phyloP scores from a whole-genome alignment of 2,797 vertebrate species.

The Lagorchestes hirsutus region DNA sequence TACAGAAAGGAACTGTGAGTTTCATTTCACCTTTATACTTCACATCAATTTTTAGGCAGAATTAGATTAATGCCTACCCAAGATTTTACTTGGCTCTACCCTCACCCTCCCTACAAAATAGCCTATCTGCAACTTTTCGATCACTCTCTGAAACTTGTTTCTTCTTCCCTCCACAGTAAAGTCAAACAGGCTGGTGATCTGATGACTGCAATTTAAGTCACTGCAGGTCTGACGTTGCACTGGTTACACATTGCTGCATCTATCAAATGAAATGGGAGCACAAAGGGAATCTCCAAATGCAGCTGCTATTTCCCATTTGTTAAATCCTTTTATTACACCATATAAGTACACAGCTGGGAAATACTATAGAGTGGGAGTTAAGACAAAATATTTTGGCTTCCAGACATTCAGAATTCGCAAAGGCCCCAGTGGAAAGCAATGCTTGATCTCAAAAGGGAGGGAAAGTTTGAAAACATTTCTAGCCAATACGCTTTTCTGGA shows the following conservation, averaged over 20 bases:
- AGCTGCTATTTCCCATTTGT: constrained; percentile 89
- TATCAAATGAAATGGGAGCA: constrained; percentile 85
- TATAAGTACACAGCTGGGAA: constrained; percentile 89
- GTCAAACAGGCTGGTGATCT: constrained; percentile 77
- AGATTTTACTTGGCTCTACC: constrained; percentile 33
- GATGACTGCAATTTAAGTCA: constrained; percentile 81
- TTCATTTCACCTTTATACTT: constrained; percentile 48
- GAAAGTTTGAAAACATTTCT: constrained; percentile 87
- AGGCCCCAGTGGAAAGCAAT: constrained; percentile 85
- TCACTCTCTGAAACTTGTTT: constrained; percentile 64
- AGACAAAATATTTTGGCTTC: constrained; percentile 90
- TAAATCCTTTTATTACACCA: constrained; percentile 88
- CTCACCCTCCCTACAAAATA: constrained; percentile 8
- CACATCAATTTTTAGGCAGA: constrained; percentile 51
- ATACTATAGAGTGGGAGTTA: constrained; percentile 87
- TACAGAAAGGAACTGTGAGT: constrained; percentile 28
- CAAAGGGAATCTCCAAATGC: constrained; percentile 88
- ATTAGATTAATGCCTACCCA: constrained; percentile 45
- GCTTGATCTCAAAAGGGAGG: constrained; percentile 85
- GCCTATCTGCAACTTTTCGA: constrained; percentile 35
- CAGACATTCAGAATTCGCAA: constrained; percentile 86
- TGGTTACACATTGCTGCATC: constrained; percentile 86
- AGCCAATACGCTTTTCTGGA: constrained; percentile 80
- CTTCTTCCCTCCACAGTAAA: constrained; percentile 69
- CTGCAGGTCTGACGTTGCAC: constrained; percentile 85